Evolutionary conservation across 2,888 invertebrate genomes (phyloP), one percentile per base, ranked within the genome.

Genomic region (Ennomos quercinarius): DNA sequence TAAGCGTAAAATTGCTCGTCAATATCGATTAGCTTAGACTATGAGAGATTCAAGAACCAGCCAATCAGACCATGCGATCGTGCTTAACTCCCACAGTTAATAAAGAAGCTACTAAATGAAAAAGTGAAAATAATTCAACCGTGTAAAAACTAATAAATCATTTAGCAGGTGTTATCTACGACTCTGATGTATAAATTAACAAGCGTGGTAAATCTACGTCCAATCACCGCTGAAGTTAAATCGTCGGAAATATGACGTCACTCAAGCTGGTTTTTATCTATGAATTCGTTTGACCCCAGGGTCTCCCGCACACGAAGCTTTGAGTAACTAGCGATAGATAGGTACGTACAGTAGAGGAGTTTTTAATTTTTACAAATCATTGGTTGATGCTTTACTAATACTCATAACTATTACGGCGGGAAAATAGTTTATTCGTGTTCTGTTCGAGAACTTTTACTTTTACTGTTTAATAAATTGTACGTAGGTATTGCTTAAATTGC

Each of bases 221-320:
- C 78, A 80, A 81, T 86, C 86, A 81, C 79, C 75, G 77, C 66
- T 69, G 61, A 69, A 66, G 63, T 63, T 67, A 57, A 43, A 53
- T 41, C 42, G 55, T 63, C 57, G 57, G 58, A 57, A 65, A 60
- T 54, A 75, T 81, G 82, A 83, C 83, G 83, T 84, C 83, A 83
- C 71, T 78, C 78, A 77, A 80, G 81, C 79, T 68, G 73, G 79
- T 83, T 86, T 87, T 88, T 86, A 86, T 87, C 88, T 89, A 87
- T 82, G 83, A 80, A 81, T 81, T 80, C 81, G 78, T 84, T 90
- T 89, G 89, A 89, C 89, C 89, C 89, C 78, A 70, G 67, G 79
- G 84, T 81, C 83, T 84, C 79, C 90, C 91, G 83, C 91, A 89
- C 90, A 91, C 90, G 89, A 83, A 63, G 86, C 64, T 60, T 39